Conservation (phyloP, 2,888 invertebrate genomes). For the Salpingus planirostris region DNA sequence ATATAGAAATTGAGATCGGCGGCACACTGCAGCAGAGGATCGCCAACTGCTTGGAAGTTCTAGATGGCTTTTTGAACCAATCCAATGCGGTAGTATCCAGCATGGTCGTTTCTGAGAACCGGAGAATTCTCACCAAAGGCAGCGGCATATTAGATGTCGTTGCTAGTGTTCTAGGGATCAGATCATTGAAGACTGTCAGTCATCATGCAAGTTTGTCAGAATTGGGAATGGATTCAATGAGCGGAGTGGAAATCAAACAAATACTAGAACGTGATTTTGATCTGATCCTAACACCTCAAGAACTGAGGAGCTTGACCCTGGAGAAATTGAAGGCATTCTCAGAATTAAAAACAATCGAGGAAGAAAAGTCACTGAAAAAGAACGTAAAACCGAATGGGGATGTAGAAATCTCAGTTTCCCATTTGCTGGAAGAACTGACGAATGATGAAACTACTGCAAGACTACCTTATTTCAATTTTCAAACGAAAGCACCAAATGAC, state of each 20-base stretch:
- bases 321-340: too few species aligned
- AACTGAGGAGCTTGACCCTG: slow-evolving; percentile 72
- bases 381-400: too few species aligned
- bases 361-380: too few species aligned
- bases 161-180: slow-evolving; percentile 42
- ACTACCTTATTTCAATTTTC: too few species aligned
- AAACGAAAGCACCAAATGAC: too few species aligned
- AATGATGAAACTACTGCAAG: too few species aligned
- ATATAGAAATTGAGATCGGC: slow-evolving; percentile 41
- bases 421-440: too few species aligned
- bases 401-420: too few species aligned
- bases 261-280: slow-evolving; percentile 82
- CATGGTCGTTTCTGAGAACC: slow-evolving; percentile 1
- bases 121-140: background rate
- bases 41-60: slow-evolving; percentile 50
- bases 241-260: slow-evolving; percentile 94
- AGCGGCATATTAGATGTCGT: background rate
- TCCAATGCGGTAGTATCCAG: background rate
- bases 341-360: too few species aligned
- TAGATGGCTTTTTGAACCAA: background rate
- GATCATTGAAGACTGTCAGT: slow-evolving; percentile 60
- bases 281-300: slow-evolving; percentile 73
- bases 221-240: slow-evolving; percentile 92
- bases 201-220: slow-evolving; percentile 71
- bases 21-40: slow-evolving; percentile 63